These are phyloP conservation scores for Catocala sponsa DNA, from an alignment of 2,888 invertebrate genomes.

Conservation along the genomic window DNA sequence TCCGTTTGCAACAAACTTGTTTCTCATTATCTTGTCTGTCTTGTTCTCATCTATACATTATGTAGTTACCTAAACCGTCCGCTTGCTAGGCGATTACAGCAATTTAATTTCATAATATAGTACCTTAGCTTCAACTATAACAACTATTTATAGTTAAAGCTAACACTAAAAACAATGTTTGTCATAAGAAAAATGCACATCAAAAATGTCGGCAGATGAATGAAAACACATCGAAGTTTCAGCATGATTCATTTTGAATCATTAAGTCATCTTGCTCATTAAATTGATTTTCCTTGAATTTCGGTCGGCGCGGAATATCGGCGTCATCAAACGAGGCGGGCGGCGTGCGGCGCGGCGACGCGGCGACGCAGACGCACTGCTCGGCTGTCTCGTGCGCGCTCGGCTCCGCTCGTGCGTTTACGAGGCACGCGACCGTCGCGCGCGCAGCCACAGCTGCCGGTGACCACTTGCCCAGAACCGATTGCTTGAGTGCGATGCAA, in stretches of 20 bases:
- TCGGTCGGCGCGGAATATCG: constrained; percentile 20
- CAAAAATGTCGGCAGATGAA: not conserved
- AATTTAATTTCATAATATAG: constrained; percentile 6
- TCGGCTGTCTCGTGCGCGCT: constrained; percentile 63
- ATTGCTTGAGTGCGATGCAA: constrained; percentile 65
- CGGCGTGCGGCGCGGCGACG: constrained; percentile 44
- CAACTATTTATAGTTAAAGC: too few relatives aligned
- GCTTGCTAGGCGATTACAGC: constrained; percentile 29
- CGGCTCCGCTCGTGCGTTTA: constrained; percentile 75
- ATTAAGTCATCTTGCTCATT: constrained; percentile 5
- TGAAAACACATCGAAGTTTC: not conserved
- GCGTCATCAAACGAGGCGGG: constrained; percentile 35
- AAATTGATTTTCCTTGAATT: constrained; percentile 10
- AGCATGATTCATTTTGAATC: not conserved
- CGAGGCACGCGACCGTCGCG: constrained; percentile 81
- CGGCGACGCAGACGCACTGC: constrained; percentile 34
- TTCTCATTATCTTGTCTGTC: constrained; percentile 73
- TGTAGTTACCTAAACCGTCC: constrained; percentile 15
- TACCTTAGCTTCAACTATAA: too few relatives aligned
- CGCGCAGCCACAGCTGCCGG: constrained; percentile 68
- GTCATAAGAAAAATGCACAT: not conserved
- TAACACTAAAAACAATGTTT: too few relatives aligned
- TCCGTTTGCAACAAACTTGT: constrained; percentile 74
- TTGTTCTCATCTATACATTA: constrained; percentile 33
- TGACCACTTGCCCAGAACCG: constrained; percentile 76